Percentiles rank a stretch among this genome's conserved stretches.
phyloP scores from a whole-genome alignment of 2,113 vertebrate species.

The Otocyon megalotis region DNA sequence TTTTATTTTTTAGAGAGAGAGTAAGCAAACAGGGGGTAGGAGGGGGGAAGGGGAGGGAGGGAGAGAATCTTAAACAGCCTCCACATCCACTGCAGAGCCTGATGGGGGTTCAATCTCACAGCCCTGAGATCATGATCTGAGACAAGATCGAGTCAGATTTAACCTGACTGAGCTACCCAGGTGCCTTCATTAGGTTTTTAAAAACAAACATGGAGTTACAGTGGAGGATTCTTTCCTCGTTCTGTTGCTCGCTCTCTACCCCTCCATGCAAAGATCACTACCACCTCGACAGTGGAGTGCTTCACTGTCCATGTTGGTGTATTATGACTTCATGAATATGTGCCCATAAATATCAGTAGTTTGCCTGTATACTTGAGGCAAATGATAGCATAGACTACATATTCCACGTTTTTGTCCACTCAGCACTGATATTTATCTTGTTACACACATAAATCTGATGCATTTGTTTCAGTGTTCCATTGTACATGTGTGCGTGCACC shows the following conservation, averaged over 20 bases:
- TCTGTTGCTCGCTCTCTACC: background rate
- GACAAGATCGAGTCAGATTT: background rate
- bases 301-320: background rate
- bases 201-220: background rate
- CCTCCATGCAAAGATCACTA: background rate
- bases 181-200: background rate
- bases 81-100: background rate
- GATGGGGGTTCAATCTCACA: background rate
- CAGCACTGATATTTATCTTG: background rate
- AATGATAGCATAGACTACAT: background rate
- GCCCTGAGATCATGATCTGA: background rate
- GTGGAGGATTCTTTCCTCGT: background rate
- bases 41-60: too few relatives aligned
- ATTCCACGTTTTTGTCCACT: background rate
- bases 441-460: background rate
- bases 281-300: background rate
- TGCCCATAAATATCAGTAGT: background rate
- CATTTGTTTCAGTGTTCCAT: background rate
- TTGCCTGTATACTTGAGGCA: background rate
- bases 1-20: background rate
- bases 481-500: accelerated
- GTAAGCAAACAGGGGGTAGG: background rate
- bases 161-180: background rate
- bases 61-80: background rate
- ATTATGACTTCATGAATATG: background rate